A percentile compares a stretch with the other conserved stretches of the same genome.
Evolutionary conservation across 2,113 vertebrate genomes (phyloP).

Genomic region (Nansenia antarctica): DNA sequence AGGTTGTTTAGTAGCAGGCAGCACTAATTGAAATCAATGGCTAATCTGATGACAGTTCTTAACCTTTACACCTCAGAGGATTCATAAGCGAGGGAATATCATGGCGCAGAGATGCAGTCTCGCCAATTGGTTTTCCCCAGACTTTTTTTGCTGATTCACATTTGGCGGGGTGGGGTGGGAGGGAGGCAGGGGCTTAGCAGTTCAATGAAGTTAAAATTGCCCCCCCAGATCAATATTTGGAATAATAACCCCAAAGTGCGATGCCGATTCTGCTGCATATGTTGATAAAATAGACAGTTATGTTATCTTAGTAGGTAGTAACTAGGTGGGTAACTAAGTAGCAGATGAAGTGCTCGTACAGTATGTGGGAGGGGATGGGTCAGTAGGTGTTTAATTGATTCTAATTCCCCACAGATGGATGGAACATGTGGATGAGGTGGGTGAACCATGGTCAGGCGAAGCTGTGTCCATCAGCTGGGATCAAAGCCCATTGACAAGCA

Average conservation of each 20-base stretch:
- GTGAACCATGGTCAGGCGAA: constrained; percentile 23
- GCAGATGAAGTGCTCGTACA: too few relatives aligned
- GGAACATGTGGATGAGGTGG: constrained; percentile 20
- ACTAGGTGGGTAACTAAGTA: too few relatives aligned
- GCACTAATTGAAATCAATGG: constrained; percentile 83
- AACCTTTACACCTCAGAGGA: constrained; percentile 70
- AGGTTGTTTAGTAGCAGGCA: constrained; percentile 75
- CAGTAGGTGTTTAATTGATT: too few relatives aligned
- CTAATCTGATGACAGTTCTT: constrained; percentile 80
- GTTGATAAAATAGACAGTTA: too few relatives aligned
- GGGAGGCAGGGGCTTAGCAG: constrained; percentile 53
- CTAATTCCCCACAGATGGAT: not conserved
- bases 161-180: constrained; percentile 46
- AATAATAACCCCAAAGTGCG: constrained; percentile 50
- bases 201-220: constrained; percentile 50
- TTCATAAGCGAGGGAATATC: constrained; percentile 68
- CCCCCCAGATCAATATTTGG: constrained; percentile 55
- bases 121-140: constrained; percentile 47
- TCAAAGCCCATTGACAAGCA: constrained; percentile 44
- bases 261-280: constrained; percentile 39
- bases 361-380: too few relatives aligned
- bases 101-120: constrained; percentile 23
- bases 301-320: too few relatives aligned
- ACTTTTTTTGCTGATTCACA: constrained; percentile 66
- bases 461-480: constrained; percentile 36